Base-by-base conservation (phyloP, 2,888 invertebrate genomes). In the Drosophila phalerata region DNA sequence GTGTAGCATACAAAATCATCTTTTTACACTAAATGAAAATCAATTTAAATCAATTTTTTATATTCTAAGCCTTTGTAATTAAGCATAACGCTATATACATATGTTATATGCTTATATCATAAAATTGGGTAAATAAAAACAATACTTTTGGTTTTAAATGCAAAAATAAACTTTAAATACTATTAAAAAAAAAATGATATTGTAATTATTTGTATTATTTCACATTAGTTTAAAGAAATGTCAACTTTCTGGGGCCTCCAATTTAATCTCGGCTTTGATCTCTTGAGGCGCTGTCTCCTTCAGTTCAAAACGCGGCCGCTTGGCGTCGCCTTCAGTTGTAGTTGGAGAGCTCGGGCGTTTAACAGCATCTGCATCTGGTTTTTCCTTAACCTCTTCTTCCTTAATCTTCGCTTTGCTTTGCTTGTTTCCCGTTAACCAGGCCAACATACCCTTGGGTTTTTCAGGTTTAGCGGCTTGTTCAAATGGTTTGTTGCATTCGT, bases 401-500 rank as follows among this genome's bases (percentile, higher is more conserved):
- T 60, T 74, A 28, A 42, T 56, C 5, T 63, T 67, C 11, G 40
- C 0, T 9, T 57, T 64, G 43, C 22, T 42, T 56, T 69, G 72
- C 37, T 86, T 89, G 11, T 71, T 64, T 3, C 75, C 77, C 15
- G 73, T 83, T 32, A 92, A 58, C 92, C 92, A 92, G 8, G 89
- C 81, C 32, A 86, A 67, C 82, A 92, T 89, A 0, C 85, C 85
- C 61, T 88, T 91, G 43, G 79, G 76, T 28, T 79, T 81, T 5
- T 53, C 73, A 0, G 84, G 81, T n/a, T 88, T 85, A 8, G 75
- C 64, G 1, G 69, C 55, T 22, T 83, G 4, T 8, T 89, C 85
- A 2, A 93, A 77, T 37, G 93, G 94, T 78, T 94, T 94, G 81
- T 94, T 94, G 77, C 95, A 95, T 64, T 94, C 92, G 0, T 91